Conservation (phyloP, 92 coral and sea anemone species). For the Parazoanthus swiftii region DNA sequence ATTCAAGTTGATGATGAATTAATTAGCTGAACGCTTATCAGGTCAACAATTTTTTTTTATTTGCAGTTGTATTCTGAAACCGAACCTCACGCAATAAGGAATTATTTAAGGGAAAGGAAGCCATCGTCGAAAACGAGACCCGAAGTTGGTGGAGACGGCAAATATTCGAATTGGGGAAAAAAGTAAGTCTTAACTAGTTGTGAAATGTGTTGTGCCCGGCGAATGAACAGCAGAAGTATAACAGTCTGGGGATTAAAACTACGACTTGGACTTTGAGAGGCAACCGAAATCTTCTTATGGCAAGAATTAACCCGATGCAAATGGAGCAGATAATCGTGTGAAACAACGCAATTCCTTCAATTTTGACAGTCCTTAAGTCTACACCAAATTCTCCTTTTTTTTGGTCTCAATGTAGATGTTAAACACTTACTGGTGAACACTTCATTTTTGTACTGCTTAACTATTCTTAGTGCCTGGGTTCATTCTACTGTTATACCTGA, state of each 20-base stretch:
- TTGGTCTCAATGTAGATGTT: not conserved
- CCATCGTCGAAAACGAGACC: not conserved
- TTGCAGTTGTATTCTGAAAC: not conserved
- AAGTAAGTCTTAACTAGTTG: not conserved
- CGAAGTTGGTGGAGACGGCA: not conserved
- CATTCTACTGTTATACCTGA: not conserved
- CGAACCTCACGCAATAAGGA: not conserved
- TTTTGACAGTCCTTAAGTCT: not conserved
- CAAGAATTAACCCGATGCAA: not conserved
- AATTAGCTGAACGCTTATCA: conserved; percentile 12
- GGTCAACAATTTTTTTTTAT: not conserved
- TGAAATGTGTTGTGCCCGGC: not conserved
- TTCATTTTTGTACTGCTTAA: not conserved
- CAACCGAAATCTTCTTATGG: not conserved
- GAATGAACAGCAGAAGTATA: too few relatives aligned
- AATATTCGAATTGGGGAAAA: not conserved
- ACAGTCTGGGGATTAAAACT: not conserved
- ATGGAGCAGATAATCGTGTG: not conserved
- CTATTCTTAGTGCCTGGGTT: not conserved
- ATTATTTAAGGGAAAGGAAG: not conserved
- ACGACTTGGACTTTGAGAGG: too few relatives aligned
- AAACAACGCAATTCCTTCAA: not conserved
- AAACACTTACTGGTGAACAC: not conserved
- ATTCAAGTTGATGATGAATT: not conserved
- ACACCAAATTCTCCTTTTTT: not conserved